Percentiles rank a stretch among this genome's conserved stretches.
These are phyloP conservation scores for Cheirogaleus major DNA, from an alignment of 2,797 vertebrate genomes.

Conservation along the genomic window DNA sequence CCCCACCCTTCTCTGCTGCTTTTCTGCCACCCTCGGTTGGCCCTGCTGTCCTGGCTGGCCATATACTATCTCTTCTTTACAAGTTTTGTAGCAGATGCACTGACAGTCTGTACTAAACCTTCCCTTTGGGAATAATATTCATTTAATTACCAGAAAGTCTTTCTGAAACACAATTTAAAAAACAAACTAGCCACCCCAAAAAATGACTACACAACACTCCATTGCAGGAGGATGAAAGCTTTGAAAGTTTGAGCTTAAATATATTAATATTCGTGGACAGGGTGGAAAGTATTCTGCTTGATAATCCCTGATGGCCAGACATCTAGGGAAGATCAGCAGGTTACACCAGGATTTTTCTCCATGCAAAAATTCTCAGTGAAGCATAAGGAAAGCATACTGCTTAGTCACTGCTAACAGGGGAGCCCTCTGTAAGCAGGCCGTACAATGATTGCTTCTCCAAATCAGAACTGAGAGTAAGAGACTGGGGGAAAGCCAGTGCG, in stretches of 20 bases:
- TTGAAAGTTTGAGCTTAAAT: neutral
- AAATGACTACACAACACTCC: neutral
- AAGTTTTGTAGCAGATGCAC: neutral
- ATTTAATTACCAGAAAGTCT: neutral
- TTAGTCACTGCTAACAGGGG: conserved; percentile 41
- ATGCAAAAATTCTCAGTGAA: neutral
- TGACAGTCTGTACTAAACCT: neutral
- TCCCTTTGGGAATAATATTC: neutral
- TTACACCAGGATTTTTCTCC: neutral
- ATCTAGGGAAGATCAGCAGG: neutral
- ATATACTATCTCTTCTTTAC: neutral
- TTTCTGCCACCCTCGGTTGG: neutral
- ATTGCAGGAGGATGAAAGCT: neutral
- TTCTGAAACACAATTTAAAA: neutral
- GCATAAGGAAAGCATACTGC: neutral
- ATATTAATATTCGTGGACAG: neutral
- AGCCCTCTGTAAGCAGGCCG: conserved; percentile 18
- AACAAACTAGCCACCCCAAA: neutral
- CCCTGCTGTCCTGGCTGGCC: neutral
- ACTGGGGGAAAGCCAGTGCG: neutral
- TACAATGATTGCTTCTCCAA: neutral
- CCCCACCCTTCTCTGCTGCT: neutral
- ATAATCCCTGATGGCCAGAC: neutral
- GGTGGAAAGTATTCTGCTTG: neutral
- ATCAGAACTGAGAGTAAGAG: neutral